Evolutionary conservation across 2,113 vertebrate genomes (phyloP).

Genomic region (Nipponia nippon): DNA sequence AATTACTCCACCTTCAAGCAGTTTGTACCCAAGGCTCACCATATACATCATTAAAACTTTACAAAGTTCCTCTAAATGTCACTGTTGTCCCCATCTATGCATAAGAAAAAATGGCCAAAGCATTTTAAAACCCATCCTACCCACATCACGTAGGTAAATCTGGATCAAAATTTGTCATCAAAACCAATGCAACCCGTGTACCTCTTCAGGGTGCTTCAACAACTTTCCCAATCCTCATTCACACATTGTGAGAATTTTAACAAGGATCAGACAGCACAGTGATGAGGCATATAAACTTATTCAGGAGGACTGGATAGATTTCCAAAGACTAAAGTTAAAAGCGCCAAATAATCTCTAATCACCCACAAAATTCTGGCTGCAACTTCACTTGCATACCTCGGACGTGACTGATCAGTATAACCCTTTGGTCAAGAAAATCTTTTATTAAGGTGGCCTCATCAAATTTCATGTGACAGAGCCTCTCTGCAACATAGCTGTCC

Average conservation of each 20-base stretch:
- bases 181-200: fast-evolving
- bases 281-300: neutral
- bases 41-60: neutral
- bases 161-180: fast-evolving
- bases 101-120: neutral
- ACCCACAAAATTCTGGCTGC: neutral
- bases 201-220: neutral
- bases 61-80: neutral
- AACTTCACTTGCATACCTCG: neutral
- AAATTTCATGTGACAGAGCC: neutral
- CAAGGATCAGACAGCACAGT: neutral
- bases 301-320: neutral
- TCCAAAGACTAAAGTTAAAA: neutral
- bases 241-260: neutral
- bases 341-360: neutral
- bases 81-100: neutral
- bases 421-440: neutral
- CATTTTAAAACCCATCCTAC: neutral
- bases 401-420: neutral
- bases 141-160: neutral
- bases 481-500: neutral
- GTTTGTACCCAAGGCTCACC: neutral
- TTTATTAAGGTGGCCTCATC: neutral
- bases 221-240: neutral
- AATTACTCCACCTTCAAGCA: neutral